Base-by-base conservation (phyloP, 2,888 invertebrate genomes). In the Rhyacophila evoluta region DNA sequence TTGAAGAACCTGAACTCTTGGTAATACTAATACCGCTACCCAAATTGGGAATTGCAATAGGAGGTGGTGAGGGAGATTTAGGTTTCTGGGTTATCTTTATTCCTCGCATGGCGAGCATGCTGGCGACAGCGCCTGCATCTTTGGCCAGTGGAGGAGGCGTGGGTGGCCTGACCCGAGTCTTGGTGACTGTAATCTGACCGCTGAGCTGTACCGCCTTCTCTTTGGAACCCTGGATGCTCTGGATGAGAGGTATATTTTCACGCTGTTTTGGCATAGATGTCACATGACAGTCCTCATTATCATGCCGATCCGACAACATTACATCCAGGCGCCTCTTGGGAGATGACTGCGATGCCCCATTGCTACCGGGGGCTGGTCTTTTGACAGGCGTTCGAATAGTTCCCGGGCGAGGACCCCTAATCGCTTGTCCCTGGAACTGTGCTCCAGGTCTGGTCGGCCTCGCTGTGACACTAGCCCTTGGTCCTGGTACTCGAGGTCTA, bases 121-220 rank as follows among this genome's bases (percentile, higher is more conserved):
- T 94, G 0, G 95, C 95, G 84, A 95, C 94, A 0, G 93, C 93
- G 84, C 92, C 93, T 0, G 94, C 93, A 85, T 94, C 94, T 39
- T 92, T 92, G 84, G 92, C 92, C 72, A 92, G 92, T 1, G 87
- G 85, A 1, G 87, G 84, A 83, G 84, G 73, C 4, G 88, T 87
- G 0, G 85, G 84, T 0, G 84, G 84, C 76, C 83, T 82, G 1
- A 85, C 85, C 15, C 84, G 85, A n/a, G 86, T 82, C 83, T 91
- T 92, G 37, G 93, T 93, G 82, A 94, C 88, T 1, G 94, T 94
- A 80, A 94, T 93, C 79, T 94, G 93, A 84, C 93, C 94, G n/a
- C 93, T 93, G 67, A 94, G 87, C 85, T 93, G 93, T 84, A 94
- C 90, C 1, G 91, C 89, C 12, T 90, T 90, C 72, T 88, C 88